phyloP scores from a whole-genome alignment of 2,797 vertebrate species.

The Echeneis naucrates region DNA sequence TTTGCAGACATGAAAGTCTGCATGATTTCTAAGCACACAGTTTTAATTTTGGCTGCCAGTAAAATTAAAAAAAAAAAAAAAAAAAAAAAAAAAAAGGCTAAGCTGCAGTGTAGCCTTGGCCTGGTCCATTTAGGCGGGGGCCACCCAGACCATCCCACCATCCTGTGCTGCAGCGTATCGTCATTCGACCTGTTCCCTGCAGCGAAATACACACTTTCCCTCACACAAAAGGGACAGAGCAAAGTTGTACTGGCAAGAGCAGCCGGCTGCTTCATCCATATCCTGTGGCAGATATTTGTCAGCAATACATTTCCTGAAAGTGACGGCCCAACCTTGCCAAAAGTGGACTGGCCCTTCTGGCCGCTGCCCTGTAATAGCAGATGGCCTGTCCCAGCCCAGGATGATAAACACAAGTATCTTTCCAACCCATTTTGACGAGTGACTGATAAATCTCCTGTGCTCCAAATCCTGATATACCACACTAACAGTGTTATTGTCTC shows the following conservation, averaged over 20 bases:
- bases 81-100: slow-evolving; percentile 18
- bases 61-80: slow-evolving; percentile 8
- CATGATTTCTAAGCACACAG: slow-evolving; percentile 37
- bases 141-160: not conserved
- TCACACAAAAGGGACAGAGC: not conserved
- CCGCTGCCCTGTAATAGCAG: slow-evolving; percentile 58
- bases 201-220: not conserved
- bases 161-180: not conserved
- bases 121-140: slow-evolving; percentile 53
- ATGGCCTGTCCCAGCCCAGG: slow-evolving; percentile 58
- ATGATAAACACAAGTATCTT: slow-evolving; percentile 60
- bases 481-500: not conserved
- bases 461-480: slow-evolving; percentile 57
- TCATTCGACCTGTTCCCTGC: not conserved
- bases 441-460: slow-evolving; percentile 56
- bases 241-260: not conserved
- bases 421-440: slow-evolving; percentile 47
- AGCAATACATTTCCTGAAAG: slow-evolving; percentile 22
- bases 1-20: slow-evolving; percentile 2
- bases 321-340: not conserved
- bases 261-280: slow-evolving; percentile 5
- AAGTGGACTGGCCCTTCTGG: slow-evolving; percentile 58
- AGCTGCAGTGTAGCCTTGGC: slow-evolving; percentile 42
- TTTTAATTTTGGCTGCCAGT: slow-evolving; percentile 22
- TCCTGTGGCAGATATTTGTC: slow-evolving; percentile 16